Conservation (phyloP, 2,797 vertebrate species). For the Hylomyscus alleni region DNA sequence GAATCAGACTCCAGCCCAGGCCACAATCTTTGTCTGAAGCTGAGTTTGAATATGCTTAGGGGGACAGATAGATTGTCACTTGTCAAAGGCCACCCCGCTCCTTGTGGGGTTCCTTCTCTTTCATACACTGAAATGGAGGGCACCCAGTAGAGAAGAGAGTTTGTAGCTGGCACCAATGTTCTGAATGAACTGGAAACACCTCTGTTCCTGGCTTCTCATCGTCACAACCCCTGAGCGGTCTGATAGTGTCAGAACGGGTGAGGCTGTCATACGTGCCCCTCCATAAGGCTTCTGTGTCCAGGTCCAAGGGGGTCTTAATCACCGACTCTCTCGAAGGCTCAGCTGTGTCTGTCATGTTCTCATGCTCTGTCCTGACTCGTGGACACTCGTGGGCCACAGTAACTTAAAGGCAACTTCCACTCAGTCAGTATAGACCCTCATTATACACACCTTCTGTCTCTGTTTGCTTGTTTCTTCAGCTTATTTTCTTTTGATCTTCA, state of each 20-base stretch:
- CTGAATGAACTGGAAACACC: not conserved
- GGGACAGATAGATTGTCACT: not conserved
- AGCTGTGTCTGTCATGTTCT: not conserved
- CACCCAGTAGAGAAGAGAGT: not conserved
- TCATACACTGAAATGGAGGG: not conserved
- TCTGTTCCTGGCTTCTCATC: constrained; percentile 27
- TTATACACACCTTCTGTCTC: constrained; percentile 46
- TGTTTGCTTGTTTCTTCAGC: constrained; percentile 55
- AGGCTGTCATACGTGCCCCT: not conserved
- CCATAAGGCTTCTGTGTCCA: not conserved
- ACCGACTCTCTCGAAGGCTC: not conserved
- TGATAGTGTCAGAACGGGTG: not conserved
- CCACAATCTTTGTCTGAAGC: not conserved
- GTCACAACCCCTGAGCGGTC: not conserved
- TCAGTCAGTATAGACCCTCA: not conserved
- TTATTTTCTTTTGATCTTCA: constrained; percentile 63
- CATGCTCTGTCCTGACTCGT: not conserved
- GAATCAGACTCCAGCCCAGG: not conserved
- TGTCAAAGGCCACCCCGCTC: not conserved
- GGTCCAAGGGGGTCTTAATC: not conserved
- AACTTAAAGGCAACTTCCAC: not conserved
- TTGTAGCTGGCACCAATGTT: not conserved
- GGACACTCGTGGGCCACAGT: not conserved
- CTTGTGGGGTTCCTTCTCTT: not conserved
- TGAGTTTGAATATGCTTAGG: constrained; percentile 45